Percentiles rank a stretch among this genome's conserved stretches.
phyloP scores from a whole-genome alignment of 2,888 invertebrate species.

The Ernsta delagoae region DNA sequence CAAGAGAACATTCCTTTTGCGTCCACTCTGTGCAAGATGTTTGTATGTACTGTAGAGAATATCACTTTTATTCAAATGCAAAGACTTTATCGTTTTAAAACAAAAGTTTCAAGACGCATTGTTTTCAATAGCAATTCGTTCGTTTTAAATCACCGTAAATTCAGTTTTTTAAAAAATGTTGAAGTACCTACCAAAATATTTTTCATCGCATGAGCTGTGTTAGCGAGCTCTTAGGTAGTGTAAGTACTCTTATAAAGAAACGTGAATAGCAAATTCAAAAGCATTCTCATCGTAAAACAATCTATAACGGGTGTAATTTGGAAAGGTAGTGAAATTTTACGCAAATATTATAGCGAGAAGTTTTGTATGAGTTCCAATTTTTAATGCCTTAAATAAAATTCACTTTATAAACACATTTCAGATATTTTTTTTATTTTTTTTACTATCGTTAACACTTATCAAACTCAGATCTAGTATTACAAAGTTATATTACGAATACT shows the following conservation, averaged over 20 bases:
- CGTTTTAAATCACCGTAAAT: too few relatives aligned
- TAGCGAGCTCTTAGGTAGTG: not conserved
- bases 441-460: too few relatives aligned
- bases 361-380: not conserved
- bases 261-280: conserved; percentile 21
- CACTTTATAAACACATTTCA: not conserved
- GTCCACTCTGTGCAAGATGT: too few relatives aligned
- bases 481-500: too few relatives aligned
- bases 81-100: too few relatives aligned
- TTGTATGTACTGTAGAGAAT: too few relatives aligned
- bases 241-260: conserved; percentile 17
- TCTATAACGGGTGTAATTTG: conserved; percentile 8
- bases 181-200: not conserved
- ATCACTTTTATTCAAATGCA: too few relatives aligned
- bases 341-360: not conserved
- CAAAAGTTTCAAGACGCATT: too few relatives aligned
- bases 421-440: too few relatives aligned
- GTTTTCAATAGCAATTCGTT: too few relatives aligned
- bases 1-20: too few relatives aligned
- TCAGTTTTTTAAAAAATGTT: not conserved
- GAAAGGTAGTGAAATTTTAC: not conserved
- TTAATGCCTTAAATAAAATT: not conserved
- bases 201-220: not conserved
- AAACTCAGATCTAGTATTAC: too few relatives aligned
- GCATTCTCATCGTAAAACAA: conserved; percentile 14